Percentiles rank a stretch among this genome's conserved stretches.
These are phyloP conservation scores for Corythaeola cristata DNA, from an alignment of 2,113 vertebrate species.

Conservation along the genomic window DNA sequence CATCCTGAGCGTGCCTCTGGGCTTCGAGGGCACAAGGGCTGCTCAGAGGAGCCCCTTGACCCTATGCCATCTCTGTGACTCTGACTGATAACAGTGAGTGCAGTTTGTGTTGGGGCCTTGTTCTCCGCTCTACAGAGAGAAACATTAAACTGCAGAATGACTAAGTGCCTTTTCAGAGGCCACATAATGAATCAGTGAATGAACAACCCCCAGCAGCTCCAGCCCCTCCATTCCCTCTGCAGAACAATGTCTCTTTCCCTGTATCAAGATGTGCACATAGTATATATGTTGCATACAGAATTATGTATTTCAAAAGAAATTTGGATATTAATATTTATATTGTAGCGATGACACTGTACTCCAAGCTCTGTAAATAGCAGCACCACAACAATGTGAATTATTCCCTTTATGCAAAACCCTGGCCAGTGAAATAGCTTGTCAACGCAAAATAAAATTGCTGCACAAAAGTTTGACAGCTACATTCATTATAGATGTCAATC, in stretches of 20 bases:
- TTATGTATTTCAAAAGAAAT: neutral
- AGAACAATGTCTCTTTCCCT: neutral
- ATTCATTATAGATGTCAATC: slow-evolving; percentile 41
- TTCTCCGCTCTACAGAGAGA: neutral
- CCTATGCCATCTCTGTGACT: neutral
- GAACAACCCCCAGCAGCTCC: slow-evolving; percentile 21
- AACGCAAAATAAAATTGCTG: slow-evolving; percentile 13
- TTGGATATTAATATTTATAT: slow-evolving; percentile 27
- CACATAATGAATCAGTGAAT: slow-evolving; percentile 38
- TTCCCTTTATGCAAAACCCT: slow-evolving; percentile 17
- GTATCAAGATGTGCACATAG: neutral
- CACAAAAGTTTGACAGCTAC: slow-evolving; percentile 54
- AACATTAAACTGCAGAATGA: slow-evolving; percentile 27
- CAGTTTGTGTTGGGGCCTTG: slow-evolving; percentile 32
- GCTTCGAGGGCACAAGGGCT: neutral
- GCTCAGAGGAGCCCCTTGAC: slow-evolving; percentile 8
- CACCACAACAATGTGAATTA: slow-evolving; percentile 24
- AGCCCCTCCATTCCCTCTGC: neutral
- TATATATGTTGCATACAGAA: neutral
- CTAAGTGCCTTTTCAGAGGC: slow-evolving; percentile 39
- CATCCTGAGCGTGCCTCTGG: neutral
- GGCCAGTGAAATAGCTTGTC: slow-evolving; percentile 13
- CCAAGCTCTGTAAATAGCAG: neutral
- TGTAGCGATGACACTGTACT: neutral
- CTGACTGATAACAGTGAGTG: neutral